Conservation (phyloP, 2,113 vertebrate genomes). For the Spea multiplicata region DNA sequence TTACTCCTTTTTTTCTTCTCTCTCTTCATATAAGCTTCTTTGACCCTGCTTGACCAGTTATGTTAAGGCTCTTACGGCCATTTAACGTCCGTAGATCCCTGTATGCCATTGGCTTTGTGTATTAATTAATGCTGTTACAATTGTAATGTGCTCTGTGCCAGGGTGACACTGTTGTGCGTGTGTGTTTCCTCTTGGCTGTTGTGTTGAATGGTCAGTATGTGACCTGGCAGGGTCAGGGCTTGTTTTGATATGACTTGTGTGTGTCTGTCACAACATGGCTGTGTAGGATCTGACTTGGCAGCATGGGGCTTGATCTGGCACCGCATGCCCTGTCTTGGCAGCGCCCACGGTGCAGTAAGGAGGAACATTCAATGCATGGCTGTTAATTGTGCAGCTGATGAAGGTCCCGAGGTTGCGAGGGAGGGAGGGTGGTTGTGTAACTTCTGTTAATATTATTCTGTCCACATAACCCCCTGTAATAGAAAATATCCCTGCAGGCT, state of each 20-base stretch:
- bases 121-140: too few relatives aligned
- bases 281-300: constrained; percentile 10
- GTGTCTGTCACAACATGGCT: background rate
- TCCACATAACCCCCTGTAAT: background rate
- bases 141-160: background rate
- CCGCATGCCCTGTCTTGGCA: constrained; percentile 21
- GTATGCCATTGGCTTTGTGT: too few relatives aligned
- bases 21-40: background rate
- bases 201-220: background rate
- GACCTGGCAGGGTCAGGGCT: background rate
- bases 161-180: background rate
- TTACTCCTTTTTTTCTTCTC: background rate
- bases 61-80: background rate
- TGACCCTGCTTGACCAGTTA: background rate
- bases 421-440: background rate
- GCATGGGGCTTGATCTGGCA: constrained; percentile 5
- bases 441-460: constrained; percentile 33
- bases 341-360: constrained; percentile 14
- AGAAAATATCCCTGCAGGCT: too few relatives aligned
- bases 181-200: constrained; percentile 4
- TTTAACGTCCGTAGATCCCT: background rate
- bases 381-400: constrained; percentile 34
- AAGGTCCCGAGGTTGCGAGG: constrained; percentile 8
- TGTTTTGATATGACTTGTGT: constrained; percentile 22
- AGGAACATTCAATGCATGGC: constrained; percentile 20